Evolutionary conservation across 2,888 invertebrate species (phyloP).

Genomic region (Drosophila leonis): DNA sequence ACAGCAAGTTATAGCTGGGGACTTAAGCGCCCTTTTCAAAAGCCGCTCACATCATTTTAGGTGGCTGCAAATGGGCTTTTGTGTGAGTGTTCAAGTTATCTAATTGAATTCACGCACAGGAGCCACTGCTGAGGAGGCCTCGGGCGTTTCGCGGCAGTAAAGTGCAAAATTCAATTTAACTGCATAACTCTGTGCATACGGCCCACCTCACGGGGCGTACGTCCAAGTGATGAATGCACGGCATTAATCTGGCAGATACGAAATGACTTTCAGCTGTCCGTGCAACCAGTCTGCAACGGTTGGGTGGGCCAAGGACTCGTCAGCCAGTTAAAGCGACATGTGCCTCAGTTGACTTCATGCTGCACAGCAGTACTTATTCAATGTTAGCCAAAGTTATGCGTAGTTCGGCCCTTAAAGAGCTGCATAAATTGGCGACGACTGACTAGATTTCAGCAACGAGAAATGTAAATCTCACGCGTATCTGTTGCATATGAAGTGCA

Average conservation of each 20-base stretch:
- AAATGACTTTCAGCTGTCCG: constrained; percentile 35
- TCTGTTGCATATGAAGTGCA: constrained; percentile 42
- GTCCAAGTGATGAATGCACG: constrained; percentile 64
- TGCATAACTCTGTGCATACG: constrained; percentile 40
- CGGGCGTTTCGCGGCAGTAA: constrained; percentile 11
- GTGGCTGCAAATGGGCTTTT: constrained; percentile 26
- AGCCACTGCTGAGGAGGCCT: not conserved
- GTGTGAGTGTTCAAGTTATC: constrained; percentile 38
- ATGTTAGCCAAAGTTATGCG: not conserved
- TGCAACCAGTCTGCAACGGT: not conserved
- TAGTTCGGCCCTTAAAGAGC: constrained; percentile 1
- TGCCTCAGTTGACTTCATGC: constrained; percentile 13
- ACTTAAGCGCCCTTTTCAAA: constrained; percentile 8
- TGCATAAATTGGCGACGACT: constrained; percentile 12
- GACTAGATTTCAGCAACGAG: not conserved
- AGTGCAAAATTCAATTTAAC: constrained; percentile 58
- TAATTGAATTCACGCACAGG: constrained; percentile 50
- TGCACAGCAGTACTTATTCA: constrained; percentile 12
- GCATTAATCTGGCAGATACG: constrained; percentile 66
- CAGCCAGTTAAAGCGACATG: constrained; percentile 16
- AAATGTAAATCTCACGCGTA: constrained; percentile 36
- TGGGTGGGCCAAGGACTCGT: constrained; percentile 7
- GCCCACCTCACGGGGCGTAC: constrained; percentile 36
- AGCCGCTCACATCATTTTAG: not conserved
- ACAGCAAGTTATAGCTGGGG: constrained; percentile 2